Conservation (phyloP, 2,797 vertebrate species). For the Rhinoraja longicauda region DNA sequence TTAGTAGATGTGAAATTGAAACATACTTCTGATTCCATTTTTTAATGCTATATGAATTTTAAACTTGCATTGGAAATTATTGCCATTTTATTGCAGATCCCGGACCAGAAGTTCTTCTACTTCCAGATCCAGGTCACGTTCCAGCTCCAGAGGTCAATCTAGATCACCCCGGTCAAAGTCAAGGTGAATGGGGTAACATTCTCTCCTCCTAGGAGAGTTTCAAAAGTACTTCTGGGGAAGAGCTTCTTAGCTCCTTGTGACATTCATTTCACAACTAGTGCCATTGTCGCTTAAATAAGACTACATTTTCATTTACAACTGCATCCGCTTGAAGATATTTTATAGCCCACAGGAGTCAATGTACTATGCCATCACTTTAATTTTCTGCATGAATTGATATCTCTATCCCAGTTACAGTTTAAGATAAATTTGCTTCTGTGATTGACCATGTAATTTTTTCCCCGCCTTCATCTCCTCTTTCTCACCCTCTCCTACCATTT, state of each 20-base stretch:
- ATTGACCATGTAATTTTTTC: neutral
- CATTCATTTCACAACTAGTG: neutral
- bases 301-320: neutral
- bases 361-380: neutral
- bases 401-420: neutral
- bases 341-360: constrained; percentile 2
- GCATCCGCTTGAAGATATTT: neutral
- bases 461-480: too few species aligned
- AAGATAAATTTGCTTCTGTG: neutral
- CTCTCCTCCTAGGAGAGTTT: constrained; percentile 75
- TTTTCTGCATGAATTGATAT: neutral
- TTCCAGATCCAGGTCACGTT: constrained; percentile 91
- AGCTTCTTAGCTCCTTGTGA: neutral
- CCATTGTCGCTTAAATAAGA: neutral
- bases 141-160: constrained; percentile 76
- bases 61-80: constrained; percentile 64
- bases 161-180: constrained; percentile 82
- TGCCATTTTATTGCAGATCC: constrained; percentile 86
- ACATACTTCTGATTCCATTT: neutral
- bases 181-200: constrained; percentile 99
- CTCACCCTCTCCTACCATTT: neutral
- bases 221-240: constrained; percentile 12
- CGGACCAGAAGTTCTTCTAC: constrained; percentile 91
- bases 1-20: neutral
- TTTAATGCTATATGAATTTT: neutral